Conservation (phyloP, 1,140 invertebrate species). For the Neodiprion pinetum region DNA sequence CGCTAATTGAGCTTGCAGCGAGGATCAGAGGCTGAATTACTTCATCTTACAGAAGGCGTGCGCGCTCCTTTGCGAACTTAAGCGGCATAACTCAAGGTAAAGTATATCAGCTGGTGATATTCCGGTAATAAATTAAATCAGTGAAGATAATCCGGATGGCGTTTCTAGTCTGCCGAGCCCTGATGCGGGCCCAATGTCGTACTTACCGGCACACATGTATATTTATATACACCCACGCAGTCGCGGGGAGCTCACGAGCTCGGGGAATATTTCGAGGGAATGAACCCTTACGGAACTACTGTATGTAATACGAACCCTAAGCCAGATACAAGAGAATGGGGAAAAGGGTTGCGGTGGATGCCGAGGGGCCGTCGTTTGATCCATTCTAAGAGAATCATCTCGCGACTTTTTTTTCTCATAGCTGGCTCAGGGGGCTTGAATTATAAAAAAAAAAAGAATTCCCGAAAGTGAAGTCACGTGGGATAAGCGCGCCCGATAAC, state of each 20-base stretch:
- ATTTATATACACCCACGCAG: neutral
- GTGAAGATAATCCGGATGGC: constrained; percentile 56
- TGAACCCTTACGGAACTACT: neutral
- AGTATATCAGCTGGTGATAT: constrained; percentile 50
- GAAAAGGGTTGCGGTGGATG: too few relatives aligned
- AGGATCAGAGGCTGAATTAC: neutral
- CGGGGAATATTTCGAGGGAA: neutral
- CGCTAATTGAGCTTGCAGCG: neutral
- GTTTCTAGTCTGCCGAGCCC: constrained; percentile 25
- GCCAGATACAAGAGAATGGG: neutral
- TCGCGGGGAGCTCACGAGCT: neutral
- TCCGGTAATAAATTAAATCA: constrained; percentile 58
- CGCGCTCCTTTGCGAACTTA: constrained; percentile 29
- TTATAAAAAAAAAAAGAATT: too few relatives aligned
- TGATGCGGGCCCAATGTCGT: neutral
- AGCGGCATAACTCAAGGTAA: constrained; percentile 46
- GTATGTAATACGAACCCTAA: neutral
- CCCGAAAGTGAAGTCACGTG: too few relatives aligned
- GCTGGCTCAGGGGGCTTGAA: too few relatives aligned
- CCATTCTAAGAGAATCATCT: too few relatives aligned
- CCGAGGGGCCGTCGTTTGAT: too few relatives aligned
- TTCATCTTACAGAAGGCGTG: neutral
- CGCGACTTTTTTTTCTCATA: too few relatives aligned
- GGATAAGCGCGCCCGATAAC: too few relatives aligned
- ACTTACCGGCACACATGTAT: neutral